These are phyloP conservation scores for Zoanthus sociatus DNA, from an alignment of 92 coral and sea anemone genomes.

Conservation along the genomic window DNA sequence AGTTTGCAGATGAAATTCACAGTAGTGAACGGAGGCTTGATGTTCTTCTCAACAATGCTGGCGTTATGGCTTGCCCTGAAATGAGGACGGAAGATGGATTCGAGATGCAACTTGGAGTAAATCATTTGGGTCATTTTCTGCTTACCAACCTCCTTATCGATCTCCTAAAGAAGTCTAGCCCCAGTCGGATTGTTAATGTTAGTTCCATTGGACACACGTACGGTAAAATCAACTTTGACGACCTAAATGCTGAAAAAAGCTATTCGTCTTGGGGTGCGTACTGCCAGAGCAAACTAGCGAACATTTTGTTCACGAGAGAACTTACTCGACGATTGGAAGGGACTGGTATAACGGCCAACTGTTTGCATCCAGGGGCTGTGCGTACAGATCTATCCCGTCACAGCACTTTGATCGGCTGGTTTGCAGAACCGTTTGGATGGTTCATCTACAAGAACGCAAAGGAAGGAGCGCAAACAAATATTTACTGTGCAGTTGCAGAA, in stretches of 20 bases:
- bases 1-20: constrained; percentile 80
- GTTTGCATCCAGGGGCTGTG: constrained; percentile 83
- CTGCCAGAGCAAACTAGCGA: constrained; percentile 85
- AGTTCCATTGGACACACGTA: constrained; percentile 62
- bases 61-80: constrained; percentile 72
- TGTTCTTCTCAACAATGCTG: constrained; percentile 93
- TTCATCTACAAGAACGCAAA: neutral
- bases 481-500: constrained; percentile 22
- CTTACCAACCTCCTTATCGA: constrained; percentile 82
- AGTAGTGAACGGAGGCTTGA: constrained; percentile 80
- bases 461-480: constrained; percentile 5
- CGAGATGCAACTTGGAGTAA: constrained; percentile 46
- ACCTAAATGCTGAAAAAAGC: constrained; percentile 69
- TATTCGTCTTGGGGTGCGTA: constrained; percentile 71
- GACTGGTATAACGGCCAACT: constrained; percentile 77
- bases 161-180: constrained; percentile 70
- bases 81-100: constrained; percentile 81
- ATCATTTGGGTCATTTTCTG: constrained; percentile 90
- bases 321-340: constrained; percentile 80
- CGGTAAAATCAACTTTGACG: constrained; percentile 73
- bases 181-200: constrained; percentile 82
- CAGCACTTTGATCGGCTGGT: neutral
- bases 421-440: neutral
- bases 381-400: constrained; percentile 68
- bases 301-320: constrained; percentile 85